Conservation (phyloP, 2,888 invertebrate species). For the Spialia ferax region DNA sequence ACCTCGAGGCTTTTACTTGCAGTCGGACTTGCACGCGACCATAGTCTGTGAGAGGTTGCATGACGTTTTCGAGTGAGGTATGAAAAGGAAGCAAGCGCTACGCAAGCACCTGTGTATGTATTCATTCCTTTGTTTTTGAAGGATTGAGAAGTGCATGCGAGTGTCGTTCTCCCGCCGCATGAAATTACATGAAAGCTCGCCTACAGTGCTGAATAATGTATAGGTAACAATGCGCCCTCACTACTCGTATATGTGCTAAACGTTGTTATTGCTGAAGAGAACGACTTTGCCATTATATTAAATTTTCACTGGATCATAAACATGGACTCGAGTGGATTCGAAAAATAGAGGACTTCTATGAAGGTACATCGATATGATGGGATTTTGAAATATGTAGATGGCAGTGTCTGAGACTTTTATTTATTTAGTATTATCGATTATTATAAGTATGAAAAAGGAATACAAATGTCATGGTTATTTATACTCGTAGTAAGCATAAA, state of each 20-base stretch:
- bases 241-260: constrained; percentile 25
- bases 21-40: constrained; percentile 62
- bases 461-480: no score
- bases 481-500: no score
- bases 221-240: constrained; percentile 26
- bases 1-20: constrained; percentile 50
- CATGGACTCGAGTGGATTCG: no score
- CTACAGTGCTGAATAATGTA: constrained; percentile 43
- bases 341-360: no score
- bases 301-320: no score
- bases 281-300: no score
- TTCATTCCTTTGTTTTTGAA: constrained; percentile 70
- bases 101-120: constrained; percentile 63
- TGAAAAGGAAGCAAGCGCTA: constrained; percentile 66
- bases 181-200: constrained; percentile 45
- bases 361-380: no score
- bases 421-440: no score
- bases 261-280: constrained; percentile 14
- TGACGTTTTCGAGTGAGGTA: constrained; percentile 64
- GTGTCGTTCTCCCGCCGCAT: constrained; percentile 43
- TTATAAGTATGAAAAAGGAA: no score
- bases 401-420: no score
- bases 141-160: constrained; percentile 57
- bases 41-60: constrained; percentile 60
- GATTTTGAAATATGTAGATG: no score